phyloP scores from a whole-genome alignment of 2,113 vertebrate genomes.

The Zeus faber region DNA sequence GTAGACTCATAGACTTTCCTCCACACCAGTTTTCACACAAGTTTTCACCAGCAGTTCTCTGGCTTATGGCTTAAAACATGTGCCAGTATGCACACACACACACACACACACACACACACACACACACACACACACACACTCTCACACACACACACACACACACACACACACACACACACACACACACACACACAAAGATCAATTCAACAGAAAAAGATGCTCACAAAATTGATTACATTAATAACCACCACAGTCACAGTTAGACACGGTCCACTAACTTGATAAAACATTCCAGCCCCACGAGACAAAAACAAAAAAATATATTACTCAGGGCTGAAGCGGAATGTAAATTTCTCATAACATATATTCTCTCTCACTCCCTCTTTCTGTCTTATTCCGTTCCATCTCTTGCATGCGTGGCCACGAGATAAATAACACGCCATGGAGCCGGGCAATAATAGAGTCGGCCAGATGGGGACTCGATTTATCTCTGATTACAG shows the following conservation, averaged over 20 bases:
- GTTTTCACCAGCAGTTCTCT: too few relatives aligned
- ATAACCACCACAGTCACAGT: constrained; percentile 31
- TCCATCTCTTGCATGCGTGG: constrained; percentile 30
- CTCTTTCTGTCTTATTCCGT: constrained; percentile 11
- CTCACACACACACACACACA: constrained; percentile 7
- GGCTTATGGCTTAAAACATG: constrained; percentile 8
- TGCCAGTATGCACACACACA: constrained; percentile 1
- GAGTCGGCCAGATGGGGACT: constrained; percentile 46
- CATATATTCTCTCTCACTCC: constrained; percentile 2
- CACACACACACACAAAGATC: constrained; percentile 2
- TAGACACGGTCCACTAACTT: constrained; percentile 39
- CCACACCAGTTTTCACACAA: too few relatives aligned
- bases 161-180: constrained; percentile 22
- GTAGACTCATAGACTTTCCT: too few relatives aligned
- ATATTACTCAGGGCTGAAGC: constrained; percentile 30
- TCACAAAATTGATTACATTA: constrained; percentile 26
- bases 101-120: constrained; percentile 22
- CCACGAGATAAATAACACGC: constrained; percentile 52
- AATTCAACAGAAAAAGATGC: constrained; percentile 12
- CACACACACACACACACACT: not conserved
- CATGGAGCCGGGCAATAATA: constrained; percentile 50
- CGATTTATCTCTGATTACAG: constrained; percentile 60
- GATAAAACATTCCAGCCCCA: constrained; percentile 44
- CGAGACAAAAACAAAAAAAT: constrained; percentile 27
- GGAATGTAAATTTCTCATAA: constrained; percentile 39